Evolutionary conservation across 2,888 invertebrate species (phyloP), one percentile per base, ranked within the genome.

Genomic region (Listrodromus nycthemerus): DNA sequence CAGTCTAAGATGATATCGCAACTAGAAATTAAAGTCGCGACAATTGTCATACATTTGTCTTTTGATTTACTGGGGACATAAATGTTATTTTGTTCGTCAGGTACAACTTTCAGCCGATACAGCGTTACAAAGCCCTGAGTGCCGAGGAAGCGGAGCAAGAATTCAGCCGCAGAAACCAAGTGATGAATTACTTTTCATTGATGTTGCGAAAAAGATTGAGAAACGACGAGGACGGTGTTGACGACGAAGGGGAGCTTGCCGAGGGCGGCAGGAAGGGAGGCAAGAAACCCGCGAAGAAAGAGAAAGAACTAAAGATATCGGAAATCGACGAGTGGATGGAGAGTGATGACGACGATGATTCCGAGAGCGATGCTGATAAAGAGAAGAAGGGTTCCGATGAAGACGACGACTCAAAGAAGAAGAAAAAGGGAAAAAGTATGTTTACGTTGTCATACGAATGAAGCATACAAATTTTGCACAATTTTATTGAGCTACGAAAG

Each of bases 101-200:
- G 96, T 98, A 98, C 93, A 98, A 98, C 92, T 98, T 98, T 93
- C 96, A 97, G 89, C 97, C 98, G 0, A 96, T 97, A 79, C 97
- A 97, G 89, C 95, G 97, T 71, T 99, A 99, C 93, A 99, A 99
- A 93, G 96, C 98, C 0, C 94, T 99, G 16, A 98, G 98, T 10
- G 98, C 98, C 0, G 99, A 99, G 93, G 99, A 99, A 94, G 99
- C 99, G 0, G 99, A 99, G 92, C 97, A 98, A 90, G 98, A 99
- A 92, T 99, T 99, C 93, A 98, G 96, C 92, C 97, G 98, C 91
- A 96, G 99, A 52, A 98, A 99, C 94, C 98, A 98, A 92, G 98
- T 98, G 73, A 95, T 99, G 94, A 99, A 99, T 94, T 98, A 96
- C 93, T 99, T 99, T 93, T 97, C 98, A 1, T 95, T 99, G 82